Conservation (phyloP, 64 coral and sea anemone genomes). For the Orbicella faveolata region DNA sequence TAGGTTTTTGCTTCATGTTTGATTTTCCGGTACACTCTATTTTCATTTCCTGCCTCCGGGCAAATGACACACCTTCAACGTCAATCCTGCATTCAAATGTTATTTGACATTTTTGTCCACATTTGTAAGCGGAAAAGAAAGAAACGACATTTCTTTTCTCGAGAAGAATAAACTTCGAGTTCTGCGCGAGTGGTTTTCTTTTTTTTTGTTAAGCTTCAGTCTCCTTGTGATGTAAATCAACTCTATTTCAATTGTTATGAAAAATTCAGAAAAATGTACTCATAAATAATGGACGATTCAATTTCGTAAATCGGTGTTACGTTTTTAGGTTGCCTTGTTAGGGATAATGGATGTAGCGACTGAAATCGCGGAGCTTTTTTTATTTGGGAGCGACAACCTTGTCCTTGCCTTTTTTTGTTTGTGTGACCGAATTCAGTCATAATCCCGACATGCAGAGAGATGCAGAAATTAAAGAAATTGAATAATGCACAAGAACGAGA, state of each 20-base stretch:
- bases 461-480: neutral
- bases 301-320: neutral
- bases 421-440: neutral
- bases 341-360: neutral
- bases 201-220: neutral
- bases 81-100: neutral
- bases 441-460: neutral
- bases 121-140: neutral
- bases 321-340: neutral
- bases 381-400: too few species aligned
- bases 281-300: slow-evolving; percentile 21
- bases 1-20: neutral
- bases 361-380: too few species aligned
- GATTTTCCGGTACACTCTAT: slow-evolving; percentile 1
- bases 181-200: neutral
- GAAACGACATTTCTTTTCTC: neutral
- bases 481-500: neutral
- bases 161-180: neutral
- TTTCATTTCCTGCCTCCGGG: slow-evolving; percentile 11
- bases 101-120: neutral
- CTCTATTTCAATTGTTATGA: neutral
- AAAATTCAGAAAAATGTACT: neutral
- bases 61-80: neutral
- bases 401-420: neutral
- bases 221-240: neutral